Evolutionary conservation across 2,888 invertebrate species (phyloP), one percentile per base, ranked within the genome.

Genomic region (Actias luna): DNA sequence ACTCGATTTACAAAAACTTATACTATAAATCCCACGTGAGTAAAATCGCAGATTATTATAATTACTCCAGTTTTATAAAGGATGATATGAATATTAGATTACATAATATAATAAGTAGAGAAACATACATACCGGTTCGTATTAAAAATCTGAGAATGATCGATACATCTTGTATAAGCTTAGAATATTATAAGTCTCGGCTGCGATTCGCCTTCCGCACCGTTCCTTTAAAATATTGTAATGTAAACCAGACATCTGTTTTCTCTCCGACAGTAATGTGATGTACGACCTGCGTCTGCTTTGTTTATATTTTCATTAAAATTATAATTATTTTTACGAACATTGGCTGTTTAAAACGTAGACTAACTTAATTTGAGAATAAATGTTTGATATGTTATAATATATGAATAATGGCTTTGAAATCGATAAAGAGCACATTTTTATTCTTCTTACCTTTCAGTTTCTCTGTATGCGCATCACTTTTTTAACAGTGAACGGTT

Each of bases 181-280:
- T 79, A 73, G 79, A 81, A 82, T 81, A 80, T 85, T 83, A 85
- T 80, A 83, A 84, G 79, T 79, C 75, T 77, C 82, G 80, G 76
- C 79, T 84, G 84, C 84, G 85, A 83, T 85, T 84, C 83, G 78
- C 81, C 82, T 86, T 87, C 83, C 84, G 84, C 84, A 66, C 81
- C 79, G 78, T 85, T 66, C 81, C 79, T 78, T 77, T 87, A 87
- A 88, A 82, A 85, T 87, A 89, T 88, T 89, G 88, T 89, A 89
- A 89, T 88, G 88, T 88, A 89, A 88, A 87, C 85, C 82, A 78
- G 81, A 88, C 89, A 88, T 89, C 89, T 89, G 90, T 87, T 88
- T 88, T 88, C 86, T 85, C 83, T 87, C 87, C 78, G 74, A 72
- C 79, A 66, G 80, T 84, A 83, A 83, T 84, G 83, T 84, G 85